Evolutionary conservation across 2,888 invertebrate genomes (phyloP), one percentile per base, ranked within the genome.

Genomic region (Melanostoma scalare): DNA sequence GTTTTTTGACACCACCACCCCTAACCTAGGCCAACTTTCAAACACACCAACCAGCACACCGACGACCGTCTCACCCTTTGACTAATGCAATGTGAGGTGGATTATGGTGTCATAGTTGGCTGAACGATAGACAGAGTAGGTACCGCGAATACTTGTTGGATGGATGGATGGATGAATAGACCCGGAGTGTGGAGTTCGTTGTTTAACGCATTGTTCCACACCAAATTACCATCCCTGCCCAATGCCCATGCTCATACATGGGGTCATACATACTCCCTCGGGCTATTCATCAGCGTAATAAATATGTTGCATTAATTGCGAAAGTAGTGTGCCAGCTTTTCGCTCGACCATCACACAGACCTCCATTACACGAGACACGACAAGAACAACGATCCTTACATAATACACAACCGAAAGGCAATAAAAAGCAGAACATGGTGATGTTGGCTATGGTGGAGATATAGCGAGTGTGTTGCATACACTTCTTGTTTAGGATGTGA

Each of bases 301-400:
- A 82, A 82, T 82, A 82, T 78, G 82, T 80, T 85, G 79, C 80
- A 85, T 85, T 85, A 85, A 85, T 85, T 85, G 85, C 80, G 53
- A 79, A 76, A 71, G 75, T 78, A 71, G 74, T 74, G 50, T 33
- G 31, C 10, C 53, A 56, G 74, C 60, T 73, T 69, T n/a, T 33
- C 63, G 36, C 72, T 48, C 53, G 67, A 44, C 71, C 56, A 61
- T 44, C 50, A 40, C 36, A n/a, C 42, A 31, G 20, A 9, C 60
- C 56, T 38, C 36, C 40, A 60, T 52, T 42, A 60, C 36, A 65
- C n/a, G 56, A 20, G 20, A 20, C 20, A 76, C 61, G 36, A 63
- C 55, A 50, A 74, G 38, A 55, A 35, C 58, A 58, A 60, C 50
- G 65, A 77, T 72, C 48, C 77, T 77, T 78, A 68, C 42, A 40